Conservation (phyloP, 2,888 invertebrate species). For the Oeneis ivallda region DNA sequence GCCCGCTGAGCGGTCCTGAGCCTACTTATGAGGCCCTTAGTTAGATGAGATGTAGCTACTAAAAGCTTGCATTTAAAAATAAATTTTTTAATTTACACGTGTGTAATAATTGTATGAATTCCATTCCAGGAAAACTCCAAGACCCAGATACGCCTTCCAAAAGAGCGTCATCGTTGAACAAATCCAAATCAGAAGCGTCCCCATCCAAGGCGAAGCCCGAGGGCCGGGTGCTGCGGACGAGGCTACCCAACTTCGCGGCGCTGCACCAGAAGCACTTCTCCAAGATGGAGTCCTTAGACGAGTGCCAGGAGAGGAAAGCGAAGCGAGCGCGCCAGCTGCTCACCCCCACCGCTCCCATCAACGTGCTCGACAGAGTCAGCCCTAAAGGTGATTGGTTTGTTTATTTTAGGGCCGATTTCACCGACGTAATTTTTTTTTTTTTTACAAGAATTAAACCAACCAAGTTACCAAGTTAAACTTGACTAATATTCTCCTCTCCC, state of each 20-base stretch:
- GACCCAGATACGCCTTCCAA: constrained; percentile 49
- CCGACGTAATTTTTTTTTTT: too few relatives aligned
- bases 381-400: constrained; percentile 52
- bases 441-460: too few relatives aligned
- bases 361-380: constrained; percentile 54
- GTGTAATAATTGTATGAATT: constrained; percentile 6
- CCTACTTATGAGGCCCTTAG: too few relatives aligned
- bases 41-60: too few relatives aligned
- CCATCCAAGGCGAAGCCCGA: constrained; percentile 46
- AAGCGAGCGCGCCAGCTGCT: constrained; percentile 69
- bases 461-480: too few relatives aligned
- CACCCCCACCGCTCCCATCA: constrained; percentile 54
- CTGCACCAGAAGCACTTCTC: constrained; percentile 85
- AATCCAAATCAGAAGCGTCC: constrained; percentile 33
- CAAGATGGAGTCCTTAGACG: constrained; percentile 85
- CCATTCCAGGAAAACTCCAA: constrained; percentile 51
- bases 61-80: too few relatives aligned
- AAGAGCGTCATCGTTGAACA: constrained; percentile 32
- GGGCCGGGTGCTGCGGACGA: constrained; percentile 64
- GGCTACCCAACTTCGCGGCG: constrained; percentile 86
- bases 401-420: too few relatives aligned
- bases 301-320: constrained; percentile 78
- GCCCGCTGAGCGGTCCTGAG: too few relatives aligned
- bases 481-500: too few relatives aligned
- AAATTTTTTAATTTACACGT: too few relatives aligned